These are phyloP conservation scores for Staurois parvus DNA, from an alignment of 2,797 vertebrate genomes.

Conservation along the genomic window DNA sequence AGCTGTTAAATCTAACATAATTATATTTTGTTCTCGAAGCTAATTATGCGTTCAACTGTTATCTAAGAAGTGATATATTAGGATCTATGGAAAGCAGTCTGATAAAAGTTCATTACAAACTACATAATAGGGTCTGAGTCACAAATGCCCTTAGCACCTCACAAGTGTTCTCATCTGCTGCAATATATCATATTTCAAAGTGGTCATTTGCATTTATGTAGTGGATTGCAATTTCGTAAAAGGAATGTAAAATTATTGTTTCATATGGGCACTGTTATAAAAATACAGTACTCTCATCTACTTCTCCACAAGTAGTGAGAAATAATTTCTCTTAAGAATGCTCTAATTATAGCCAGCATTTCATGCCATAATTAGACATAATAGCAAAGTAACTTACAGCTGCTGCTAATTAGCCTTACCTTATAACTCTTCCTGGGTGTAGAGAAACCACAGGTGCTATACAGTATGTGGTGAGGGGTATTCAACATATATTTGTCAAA, in stretches of 20 bases:
- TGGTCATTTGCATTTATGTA: conserved; percentile 31
- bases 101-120: conserved; percentile 23
- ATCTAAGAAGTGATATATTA: conserved; percentile 10
- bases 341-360: neutral
- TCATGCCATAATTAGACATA: neutral
- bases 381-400: neutral
- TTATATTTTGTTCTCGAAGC: conserved; percentile 44
- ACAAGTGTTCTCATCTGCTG: neutral
- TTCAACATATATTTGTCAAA: neutral
- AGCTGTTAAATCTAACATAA: conserved; percentile 15
- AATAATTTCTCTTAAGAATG: neutral
- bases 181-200: conserved; percentile 34
- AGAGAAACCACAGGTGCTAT: neutral
- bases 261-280: neutral
- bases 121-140: conserved; percentile 7
- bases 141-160: neutral
- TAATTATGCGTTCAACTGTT: conserved; percentile 13
- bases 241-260: conserved; percentile 18
- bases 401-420: neutral
- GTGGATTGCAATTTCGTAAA: conserved; percentile 16
- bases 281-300: neutral
- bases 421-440: neutral
- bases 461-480: neutral
- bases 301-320: neutral
- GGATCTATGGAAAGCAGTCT: neutral